Base-by-base conservation (phyloP, 2,797 vertebrate species). In the Coendou prehensilis region DNA sequence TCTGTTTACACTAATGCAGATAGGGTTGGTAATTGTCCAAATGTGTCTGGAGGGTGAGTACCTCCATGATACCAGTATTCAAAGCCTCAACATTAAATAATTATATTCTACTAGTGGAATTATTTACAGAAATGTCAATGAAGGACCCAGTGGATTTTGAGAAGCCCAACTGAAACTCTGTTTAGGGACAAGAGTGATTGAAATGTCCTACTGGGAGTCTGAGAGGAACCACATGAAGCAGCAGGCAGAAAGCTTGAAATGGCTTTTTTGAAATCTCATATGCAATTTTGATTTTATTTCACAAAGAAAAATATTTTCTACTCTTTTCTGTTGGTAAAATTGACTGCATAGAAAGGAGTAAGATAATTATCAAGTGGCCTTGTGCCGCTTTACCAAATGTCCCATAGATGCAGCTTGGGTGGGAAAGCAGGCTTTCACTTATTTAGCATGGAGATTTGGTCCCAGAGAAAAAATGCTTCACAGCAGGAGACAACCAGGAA, bases 391-490 rank as follows among this genome's bases (percentile, higher is more conserved):
- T 52, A 13, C 47, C 57, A 50, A 7, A 1, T 11, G 59, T 11
- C 33, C 63, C 28, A 15, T 37, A 2, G 0, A 0, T 3, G 2
- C 1, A 18, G 22, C 30, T 33, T 5, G 0, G 26, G 6, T 26
- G 18, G 33, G 73, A 37, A 93, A 89, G n/a, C 83, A 79, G 0
- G 0, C 20, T 41, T 47, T 73, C 28, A 14, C 23, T 95, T 33
- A 2, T 7, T 57, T 20, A 69, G 13, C 18, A 0, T 47, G 30
- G 28, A 52, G 28, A 9, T 73, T 69, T 90, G 52, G 45, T 64
- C 89, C n/a, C 4, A n/a, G 54, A 92, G 84, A 52, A 94, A 37
- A 2, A 33, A 54, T 71, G 23, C 23, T 37, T 28, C 47, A n/a
- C 6, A n/a, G 20, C 79, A 4, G n/a, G 14, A 57, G 56, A 57